These are phyloP conservation scores for Panagrolaimus sp. DNA, from an alignment of 1,140 invertebrate genomes.

Conservation along the genomic window DNA sequence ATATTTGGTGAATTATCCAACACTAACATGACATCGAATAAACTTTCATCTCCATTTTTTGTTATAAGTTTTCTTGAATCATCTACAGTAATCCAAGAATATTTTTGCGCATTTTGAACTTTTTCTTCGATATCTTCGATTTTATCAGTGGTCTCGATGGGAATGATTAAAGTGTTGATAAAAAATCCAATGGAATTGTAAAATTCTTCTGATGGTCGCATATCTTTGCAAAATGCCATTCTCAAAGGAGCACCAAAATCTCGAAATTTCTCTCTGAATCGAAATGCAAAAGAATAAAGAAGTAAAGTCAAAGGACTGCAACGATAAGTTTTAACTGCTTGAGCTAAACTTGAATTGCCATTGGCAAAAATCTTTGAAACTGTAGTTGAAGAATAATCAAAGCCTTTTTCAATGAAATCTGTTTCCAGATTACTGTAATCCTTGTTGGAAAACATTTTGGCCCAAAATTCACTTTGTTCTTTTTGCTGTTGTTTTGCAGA, in stretches of 20 bases:
- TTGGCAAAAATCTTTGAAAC: background rate
- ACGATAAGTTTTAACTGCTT: background rate
- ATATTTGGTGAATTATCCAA: conserved; percentile 17
- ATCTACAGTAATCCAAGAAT: background rate
- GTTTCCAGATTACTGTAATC: background rate
- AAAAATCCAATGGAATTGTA: background rate
- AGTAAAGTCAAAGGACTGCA: background rate
- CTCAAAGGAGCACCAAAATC: background rate
- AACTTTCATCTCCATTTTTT: background rate
- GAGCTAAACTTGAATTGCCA: background rate
- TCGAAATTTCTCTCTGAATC: background rate
- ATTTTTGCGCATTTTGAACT: background rate
- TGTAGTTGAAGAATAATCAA: background rate
- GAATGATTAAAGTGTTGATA: background rate
- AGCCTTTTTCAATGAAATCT: background rate
- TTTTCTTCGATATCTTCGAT: background rate
- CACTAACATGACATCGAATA: conserved; percentile 32
- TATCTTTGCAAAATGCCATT: conserved; percentile 11
- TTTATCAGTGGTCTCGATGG: background rate
- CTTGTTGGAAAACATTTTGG: background rate
- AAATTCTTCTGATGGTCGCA: background rate
- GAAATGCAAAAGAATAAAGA: conserved; percentile 8
- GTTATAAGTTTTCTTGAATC: background rate
- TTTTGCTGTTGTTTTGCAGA: background rate
- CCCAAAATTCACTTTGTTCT: background rate